phyloP scores from a whole-genome alignment of 2,113 vertebrate species.

The Clinocottus analis region DNA sequence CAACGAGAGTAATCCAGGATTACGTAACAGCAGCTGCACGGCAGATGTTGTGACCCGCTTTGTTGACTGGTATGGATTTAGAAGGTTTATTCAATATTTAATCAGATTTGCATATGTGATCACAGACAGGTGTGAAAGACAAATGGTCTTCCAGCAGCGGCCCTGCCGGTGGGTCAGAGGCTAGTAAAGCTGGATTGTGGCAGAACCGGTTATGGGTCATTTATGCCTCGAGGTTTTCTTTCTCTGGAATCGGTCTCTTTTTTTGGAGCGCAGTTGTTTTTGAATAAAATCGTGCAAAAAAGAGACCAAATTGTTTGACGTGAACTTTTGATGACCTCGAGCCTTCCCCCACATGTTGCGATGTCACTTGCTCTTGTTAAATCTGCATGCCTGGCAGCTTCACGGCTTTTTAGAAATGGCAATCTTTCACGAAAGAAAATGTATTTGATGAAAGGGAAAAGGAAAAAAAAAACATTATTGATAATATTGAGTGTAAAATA shows the following conservation, averaged over 20 bases:
- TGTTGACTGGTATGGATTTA: slow-evolving; percentile 60
- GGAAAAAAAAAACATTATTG: too few species aligned
- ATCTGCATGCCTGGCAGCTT: slow-evolving; percentile 9
- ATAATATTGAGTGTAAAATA: neutral
- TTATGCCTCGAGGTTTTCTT: neutral
- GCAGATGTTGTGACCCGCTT: slow-evolving; percentile 69
- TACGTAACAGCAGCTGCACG: slow-evolving; percentile 58
- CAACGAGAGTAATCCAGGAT: slow-evolving; percentile 51
- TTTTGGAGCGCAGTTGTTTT: neutral
- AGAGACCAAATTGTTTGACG: slow-evolving; percentile 20
- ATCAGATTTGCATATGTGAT: slow-evolving; percentile 60
- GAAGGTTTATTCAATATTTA: slow-evolving; percentile 63
- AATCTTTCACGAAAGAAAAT: slow-evolving; percentile 14
- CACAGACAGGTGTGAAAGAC: slow-evolving; percentile 49
- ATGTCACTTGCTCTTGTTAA: slow-evolving; percentile 2
- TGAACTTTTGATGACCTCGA: slow-evolving; percentile 37
- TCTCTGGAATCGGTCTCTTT: neutral
- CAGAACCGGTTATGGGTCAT: neutral
- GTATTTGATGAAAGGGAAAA: neutral
- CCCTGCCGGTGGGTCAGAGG: too few species aligned
- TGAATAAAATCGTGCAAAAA: neutral
- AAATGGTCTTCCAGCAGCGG: neutral
- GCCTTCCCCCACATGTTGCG: slow-evolving; percentile 10
- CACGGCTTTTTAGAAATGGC: slow-evolving; percentile 18
- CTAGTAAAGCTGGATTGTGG: too few species aligned